Conservation (phyloP, 1,140 invertebrate species). For the Leptinotarsa undecemlineata region DNA sequence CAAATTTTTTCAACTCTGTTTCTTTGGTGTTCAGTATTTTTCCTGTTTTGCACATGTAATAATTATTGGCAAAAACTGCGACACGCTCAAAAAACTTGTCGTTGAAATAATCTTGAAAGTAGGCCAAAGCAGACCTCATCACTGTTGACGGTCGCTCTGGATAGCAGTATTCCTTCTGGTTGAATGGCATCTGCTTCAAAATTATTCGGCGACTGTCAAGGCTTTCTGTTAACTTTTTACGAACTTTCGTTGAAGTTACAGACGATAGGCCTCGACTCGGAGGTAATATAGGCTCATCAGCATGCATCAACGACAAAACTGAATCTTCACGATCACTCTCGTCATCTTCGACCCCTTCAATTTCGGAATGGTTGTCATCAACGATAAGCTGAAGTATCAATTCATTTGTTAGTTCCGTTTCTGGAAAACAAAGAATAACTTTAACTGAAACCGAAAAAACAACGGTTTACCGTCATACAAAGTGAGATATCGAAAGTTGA, state of each 20-base stretch:
- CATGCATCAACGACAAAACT: not conserved
- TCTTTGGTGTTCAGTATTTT: too few relatives aligned
- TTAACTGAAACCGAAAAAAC: not conserved
- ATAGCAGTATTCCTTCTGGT: slow-evolving; percentile 9
- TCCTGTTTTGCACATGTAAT: not conserved
- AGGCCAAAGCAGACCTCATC: not conserved
- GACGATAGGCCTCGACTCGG: not conserved
- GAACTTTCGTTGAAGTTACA: not conserved
- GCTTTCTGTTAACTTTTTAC: not conserved
- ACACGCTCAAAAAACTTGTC: not conserved
- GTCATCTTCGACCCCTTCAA: slow-evolving; percentile 5
- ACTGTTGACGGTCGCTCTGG: slow-evolving; percentile 1
- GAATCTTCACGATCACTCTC: not conserved
- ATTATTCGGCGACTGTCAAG: slow-evolving; percentile 1
- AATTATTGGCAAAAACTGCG: not conserved
- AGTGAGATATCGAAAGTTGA: too few relatives aligned
- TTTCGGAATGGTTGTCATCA: not conserved
- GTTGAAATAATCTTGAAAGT: not conserved
- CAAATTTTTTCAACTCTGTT: too few relatives aligned
- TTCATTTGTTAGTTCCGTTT: not conserved
- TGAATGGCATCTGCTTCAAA: slow-evolving; percentile 9
- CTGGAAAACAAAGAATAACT: not conserved
- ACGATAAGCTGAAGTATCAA: slow-evolving; percentile 1
- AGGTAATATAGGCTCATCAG: slow-evolving; percentile 6
- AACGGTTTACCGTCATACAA: not conserved